These are phyloP conservation scores for Drosophila prosaltans DNA, from an alignment of 1,140 invertebrate genomes.

Conservation along the genomic window DNA sequence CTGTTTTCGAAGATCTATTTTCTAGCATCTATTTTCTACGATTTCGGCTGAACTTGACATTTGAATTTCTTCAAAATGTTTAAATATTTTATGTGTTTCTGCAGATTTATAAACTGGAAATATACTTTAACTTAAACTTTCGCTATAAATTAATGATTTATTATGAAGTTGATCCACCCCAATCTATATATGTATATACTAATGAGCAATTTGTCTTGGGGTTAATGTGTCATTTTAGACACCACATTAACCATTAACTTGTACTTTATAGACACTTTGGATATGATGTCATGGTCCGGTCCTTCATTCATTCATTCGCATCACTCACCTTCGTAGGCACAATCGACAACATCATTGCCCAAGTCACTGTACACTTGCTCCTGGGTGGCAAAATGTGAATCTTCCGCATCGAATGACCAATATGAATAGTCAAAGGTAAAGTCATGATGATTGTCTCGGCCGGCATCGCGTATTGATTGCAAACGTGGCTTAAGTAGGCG, in stretches of 20 bases:
- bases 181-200: background rate
- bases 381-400: constrained; percentile 90
- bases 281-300: constrained; percentile 31
- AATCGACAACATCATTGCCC: constrained; percentile 95
- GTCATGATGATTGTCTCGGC: constrained; percentile 90
- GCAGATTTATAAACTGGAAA: too few relatives aligned
- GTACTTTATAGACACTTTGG: background rate
- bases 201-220: constrained; percentile 1
- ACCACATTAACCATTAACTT: background rate
- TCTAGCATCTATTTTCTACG: too few relatives aligned
- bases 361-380: constrained; percentile 94
- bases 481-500: constrained; percentile 90
- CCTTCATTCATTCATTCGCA: background rate
- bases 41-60: too few relatives aligned
- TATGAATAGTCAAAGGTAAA: constrained; percentile 97
- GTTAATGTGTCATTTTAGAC: constrained; percentile 18
- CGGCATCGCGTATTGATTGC: constrained; percentile 83
- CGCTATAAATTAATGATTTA: too few relatives aligned
- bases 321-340: constrained; percentile 90
- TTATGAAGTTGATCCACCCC: too few relatives aligned
- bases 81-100: too few relatives aligned
- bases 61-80: too few relatives aligned
- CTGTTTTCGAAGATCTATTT: too few relatives aligned
- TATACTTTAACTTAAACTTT: too few relatives aligned
- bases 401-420: constrained; percentile 91